These are phyloP conservation scores for Uropetala carovei DNA, from an alignment of 2,888 invertebrate species.

Conservation along the genomic window DNA sequence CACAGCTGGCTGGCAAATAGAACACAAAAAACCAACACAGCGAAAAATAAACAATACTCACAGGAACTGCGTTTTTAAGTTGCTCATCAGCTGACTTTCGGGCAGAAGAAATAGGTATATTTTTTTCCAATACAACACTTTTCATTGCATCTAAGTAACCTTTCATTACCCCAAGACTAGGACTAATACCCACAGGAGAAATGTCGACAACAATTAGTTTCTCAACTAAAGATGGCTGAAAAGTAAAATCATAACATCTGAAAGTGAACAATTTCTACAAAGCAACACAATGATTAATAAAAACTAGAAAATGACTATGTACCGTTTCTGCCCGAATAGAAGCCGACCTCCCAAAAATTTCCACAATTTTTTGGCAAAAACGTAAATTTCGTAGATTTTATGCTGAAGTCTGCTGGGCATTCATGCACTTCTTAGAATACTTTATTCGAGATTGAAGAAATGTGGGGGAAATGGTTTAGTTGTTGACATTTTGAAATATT, in stretches of 20 bases:
- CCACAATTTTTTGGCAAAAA: too few relatives aligned
- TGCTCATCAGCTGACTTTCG: slow-evolving; percentile 82
- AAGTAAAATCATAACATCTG: slow-evolving; percentile 67
- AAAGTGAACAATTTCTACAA: neutral
- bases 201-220: slow-evolving; percentile 85
- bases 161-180: slow-evolving; percentile 80
- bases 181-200: slow-evolving; percentile 81
- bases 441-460: too few relatives aligned
- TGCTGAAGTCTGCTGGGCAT: too few relatives aligned
- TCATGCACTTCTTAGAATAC: too few relatives aligned
- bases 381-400: too few relatives aligned
- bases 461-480: too few relatives aligned
- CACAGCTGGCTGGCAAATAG: neutral
- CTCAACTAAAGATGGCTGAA: slow-evolving; percentile 80
- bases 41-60: slow-evolving; percentile 67
- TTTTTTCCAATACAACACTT: slow-evolving; percentile 78
- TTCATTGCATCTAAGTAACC: slow-evolving; percentile 83
- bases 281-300: too few relatives aligned
- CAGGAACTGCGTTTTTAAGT: slow-evolving; percentile 77
- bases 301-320: neutral
- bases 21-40: neutral
- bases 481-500: too few relatives aligned
- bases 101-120: slow-evolving; percentile 83
- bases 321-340: too few relatives aligned
- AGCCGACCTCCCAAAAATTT: too few relatives aligned